Conservation (phyloP, 2,797 vertebrate genomes). For the Acanthurus leucopareius region DNA sequence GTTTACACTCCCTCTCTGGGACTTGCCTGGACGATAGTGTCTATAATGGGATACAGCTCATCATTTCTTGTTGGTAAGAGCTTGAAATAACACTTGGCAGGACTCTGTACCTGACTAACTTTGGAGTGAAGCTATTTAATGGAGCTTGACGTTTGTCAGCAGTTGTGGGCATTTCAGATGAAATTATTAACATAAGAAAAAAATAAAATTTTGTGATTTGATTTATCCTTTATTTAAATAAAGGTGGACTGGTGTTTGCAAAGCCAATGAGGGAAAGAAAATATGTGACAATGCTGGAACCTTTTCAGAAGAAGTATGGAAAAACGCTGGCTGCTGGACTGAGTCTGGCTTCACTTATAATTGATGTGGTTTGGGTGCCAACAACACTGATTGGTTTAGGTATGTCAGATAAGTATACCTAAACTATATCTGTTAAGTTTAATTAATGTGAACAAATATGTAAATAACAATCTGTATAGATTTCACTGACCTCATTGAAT, state of each 20-base stretch:
- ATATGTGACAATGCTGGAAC: conserved; percentile 72
- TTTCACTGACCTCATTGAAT: no score
- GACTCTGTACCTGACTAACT: no score
- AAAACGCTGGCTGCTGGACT: conserved; percentile 30
- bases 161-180: no score
- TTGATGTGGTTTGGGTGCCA: conserved; percentile 25
- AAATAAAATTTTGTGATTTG: neutral
- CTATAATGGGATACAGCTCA: neutral
- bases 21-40: conserved; percentile 57
- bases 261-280: conserved; percentile 55
- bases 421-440: no score
- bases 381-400: conserved; percentile 40
- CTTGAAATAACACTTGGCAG: neutral
- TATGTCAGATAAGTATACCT: no score
- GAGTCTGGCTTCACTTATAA: conserved; percentile 4
- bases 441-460: no score
- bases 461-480: no score
- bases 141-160: no score
- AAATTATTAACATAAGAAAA: no score
- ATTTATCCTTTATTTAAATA: neutral
- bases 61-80: conserved; percentile 75
- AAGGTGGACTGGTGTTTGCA: conserved; percentile 58
- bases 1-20: conserved; percentile 79
- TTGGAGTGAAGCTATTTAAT: no score
- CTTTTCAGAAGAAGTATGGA: conserved; percentile 64